These are phyloP conservation scores for Penaeus chinensis DNA, from an alignment of 1,140 invertebrate genomes.

Conservation along the genomic window DNA sequence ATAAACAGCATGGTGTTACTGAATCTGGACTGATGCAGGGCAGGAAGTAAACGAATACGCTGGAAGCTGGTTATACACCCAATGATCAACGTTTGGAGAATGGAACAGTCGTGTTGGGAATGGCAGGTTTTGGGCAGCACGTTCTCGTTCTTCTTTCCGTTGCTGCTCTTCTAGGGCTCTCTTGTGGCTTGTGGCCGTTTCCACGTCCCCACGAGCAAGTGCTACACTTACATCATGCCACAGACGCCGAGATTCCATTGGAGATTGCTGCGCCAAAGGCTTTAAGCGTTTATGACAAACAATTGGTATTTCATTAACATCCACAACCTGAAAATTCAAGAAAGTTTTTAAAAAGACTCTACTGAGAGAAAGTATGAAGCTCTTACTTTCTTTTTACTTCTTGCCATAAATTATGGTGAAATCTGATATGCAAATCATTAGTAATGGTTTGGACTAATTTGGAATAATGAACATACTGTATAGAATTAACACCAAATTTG, in stretches of 20 bases:
- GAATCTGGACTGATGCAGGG: constrained; percentile 17
- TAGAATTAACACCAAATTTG: too few species aligned
- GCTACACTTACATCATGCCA: constrained; percentile 74
- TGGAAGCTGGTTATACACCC: constrained; percentile 63
- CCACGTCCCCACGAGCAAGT: constrained; percentile 70
- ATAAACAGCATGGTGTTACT: constrained; percentile 3
- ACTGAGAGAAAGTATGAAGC: too few species aligned
- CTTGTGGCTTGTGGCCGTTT: constrained; percentile 72
- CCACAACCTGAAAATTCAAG: constrained; percentile 65
- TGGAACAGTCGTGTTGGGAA: constrained; percentile 67
- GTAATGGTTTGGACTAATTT: background rate
- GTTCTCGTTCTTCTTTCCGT: constrained; percentile 71
- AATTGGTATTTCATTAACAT: constrained; percentile 70
- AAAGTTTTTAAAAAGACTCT: background rate
- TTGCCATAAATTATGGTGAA: too few species aligned
- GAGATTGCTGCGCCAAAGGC: constrained; percentile 68
- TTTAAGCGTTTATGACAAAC: constrained; percentile 69
- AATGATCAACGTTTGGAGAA: constrained; percentile 51
- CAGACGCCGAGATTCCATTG: constrained; percentile 71
- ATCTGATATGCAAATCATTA: background rate
- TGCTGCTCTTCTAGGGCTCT: constrained; percentile 72
- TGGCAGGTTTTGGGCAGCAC: constrained; percentile 68
- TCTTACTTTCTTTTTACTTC: too few species aligned
- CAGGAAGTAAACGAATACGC: constrained; percentile 54
- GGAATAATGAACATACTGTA: too few species aligned